Evolutionary conservation across 2,888 invertebrate species (phyloP).

Genomic region (Dicyrtoma fusca): DNA sequence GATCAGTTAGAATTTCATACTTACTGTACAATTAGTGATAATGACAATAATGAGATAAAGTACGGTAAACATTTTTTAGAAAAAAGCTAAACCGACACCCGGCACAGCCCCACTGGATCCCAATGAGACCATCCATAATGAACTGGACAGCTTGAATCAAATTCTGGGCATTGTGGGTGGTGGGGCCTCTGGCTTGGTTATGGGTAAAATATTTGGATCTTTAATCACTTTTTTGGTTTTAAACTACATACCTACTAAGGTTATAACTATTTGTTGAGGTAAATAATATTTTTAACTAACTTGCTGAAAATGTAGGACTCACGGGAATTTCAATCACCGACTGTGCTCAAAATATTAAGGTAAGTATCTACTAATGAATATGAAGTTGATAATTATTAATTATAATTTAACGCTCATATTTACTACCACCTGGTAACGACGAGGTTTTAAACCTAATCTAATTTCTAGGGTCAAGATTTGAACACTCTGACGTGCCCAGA

Average conservation of each 20-base stretch:
- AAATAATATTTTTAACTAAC: not conserved
- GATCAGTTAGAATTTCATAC: too few relatives aligned
- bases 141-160: conserved; percentile 39
- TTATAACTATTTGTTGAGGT: too few relatives aligned
- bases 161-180: conserved; percentile 45
- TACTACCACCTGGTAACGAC: too few relatives aligned
- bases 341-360: conserved; percentile 46
- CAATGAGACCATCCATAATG: conserved; percentile 40
- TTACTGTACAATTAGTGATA: too few relatives aligned
- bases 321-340: conserved; percentile 48
- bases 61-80: too few relatives aligned
- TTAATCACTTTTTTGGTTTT: not conserved
- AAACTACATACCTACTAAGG: too few relatives aligned
- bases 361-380: conserved; percentile 6
- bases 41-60: too few relatives aligned
- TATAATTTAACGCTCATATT: too few relatives aligned
- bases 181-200: conserved; percentile 36
- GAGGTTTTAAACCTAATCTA: too few relatives aligned
- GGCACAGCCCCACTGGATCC: conserved; percentile 45
- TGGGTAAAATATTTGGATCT: conserved; percentile 11
- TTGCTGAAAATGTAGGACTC: conserved; percentile 34
- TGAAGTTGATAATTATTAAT: too few relatives aligned
- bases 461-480: conserved; percentile 40
- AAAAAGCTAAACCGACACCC: conserved; percentile 36
- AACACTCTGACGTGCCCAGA: conserved; percentile 40